phyloP scores from a whole-genome alignment of 2,888 invertebrate species.

The Chromoteleia sp. region DNA sequence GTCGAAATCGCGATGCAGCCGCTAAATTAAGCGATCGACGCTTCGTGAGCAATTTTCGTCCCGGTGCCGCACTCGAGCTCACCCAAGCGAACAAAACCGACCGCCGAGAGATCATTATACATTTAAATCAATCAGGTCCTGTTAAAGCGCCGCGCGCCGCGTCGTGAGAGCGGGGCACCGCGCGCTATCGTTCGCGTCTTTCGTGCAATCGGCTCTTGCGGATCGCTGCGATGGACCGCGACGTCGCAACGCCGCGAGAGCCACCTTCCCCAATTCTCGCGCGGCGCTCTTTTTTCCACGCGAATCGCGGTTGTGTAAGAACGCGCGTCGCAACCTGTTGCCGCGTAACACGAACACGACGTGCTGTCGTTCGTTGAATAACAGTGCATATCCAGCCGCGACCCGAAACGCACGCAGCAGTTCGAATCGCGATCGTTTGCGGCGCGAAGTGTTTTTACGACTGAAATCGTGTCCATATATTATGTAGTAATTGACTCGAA shows the following conservation, averaged over 20 bases:
- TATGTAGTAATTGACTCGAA: neutral
- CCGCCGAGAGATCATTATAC: slow-evolving; percentile 13
- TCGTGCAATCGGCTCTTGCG: neutral
- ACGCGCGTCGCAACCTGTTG: slow-evolving; percentile 71
- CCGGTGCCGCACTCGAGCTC: neutral
- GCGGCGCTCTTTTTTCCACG: slow-evolving; percentile 23
- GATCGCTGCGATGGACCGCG: slow-evolving; percentile 3
- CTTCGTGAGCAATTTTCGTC: slow-evolving; percentile 21
- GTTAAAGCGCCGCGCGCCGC: slow-evolving; percentile 8
- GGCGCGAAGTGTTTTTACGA: no score
- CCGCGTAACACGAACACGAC: slow-evolving; percentile 75
- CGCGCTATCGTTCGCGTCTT: no score
- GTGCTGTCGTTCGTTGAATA: slow-evolving; percentile 42
- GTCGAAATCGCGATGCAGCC: slow-evolving; percentile 6
- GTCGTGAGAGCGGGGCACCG: slow-evolving; percentile 6
- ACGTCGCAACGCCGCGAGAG: neutral
- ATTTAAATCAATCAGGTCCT: slow-evolving; percentile 35
- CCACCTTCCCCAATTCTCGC: slow-evolving; percentile 22
- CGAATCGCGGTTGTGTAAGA: slow-evolving; percentile 71
- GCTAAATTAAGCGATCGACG: slow-evolving; percentile 16
- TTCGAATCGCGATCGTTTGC: neutral
- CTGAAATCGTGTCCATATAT: no score
- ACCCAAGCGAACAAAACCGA: neutral
- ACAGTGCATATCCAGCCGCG: slow-evolving; percentile 75
- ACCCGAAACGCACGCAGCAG: slow-evolving; percentile 59